These are phyloP conservation scores for Chrysolina oricalcia DNA, from an alignment of 2,888 invertebrate species.

Conservation along the genomic window DNA sequence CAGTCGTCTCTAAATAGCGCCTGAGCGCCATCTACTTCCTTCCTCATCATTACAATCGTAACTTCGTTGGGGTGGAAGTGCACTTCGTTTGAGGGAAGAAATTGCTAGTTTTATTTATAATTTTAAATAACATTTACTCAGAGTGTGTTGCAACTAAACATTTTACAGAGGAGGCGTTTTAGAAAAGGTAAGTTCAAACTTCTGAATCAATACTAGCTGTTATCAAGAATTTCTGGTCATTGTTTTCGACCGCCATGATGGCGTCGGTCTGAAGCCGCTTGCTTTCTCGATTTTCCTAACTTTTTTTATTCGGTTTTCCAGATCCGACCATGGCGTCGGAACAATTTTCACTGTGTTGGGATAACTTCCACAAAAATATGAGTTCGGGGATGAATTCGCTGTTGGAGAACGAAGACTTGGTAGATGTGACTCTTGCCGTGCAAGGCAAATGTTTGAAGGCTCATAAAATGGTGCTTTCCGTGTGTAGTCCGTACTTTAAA, in stretches of 20 bases:
- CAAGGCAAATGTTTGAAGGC: constrained; percentile 79
- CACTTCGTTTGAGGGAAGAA: constrained; percentile 3
- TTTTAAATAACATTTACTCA: constrained; percentile 33
- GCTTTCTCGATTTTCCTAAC: neutral
- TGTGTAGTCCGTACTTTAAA: constrained; percentile 83
- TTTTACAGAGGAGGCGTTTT: constrained; percentile 43
- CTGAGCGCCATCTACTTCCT: constrained; percentile 45
- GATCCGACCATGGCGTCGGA: constrained; percentile 74
- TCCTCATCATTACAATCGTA: constrained; percentile 29
- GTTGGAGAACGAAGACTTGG: constrained; percentile 69
- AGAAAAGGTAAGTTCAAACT: constrained; percentile 50
- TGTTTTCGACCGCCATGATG: constrained; percentile 58
- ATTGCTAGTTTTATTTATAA: neutral
- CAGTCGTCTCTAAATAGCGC: neutral
- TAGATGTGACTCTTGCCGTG: constrained; percentile 71
- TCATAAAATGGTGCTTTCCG: constrained; percentile 81
- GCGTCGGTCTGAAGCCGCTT: constrained; percentile 52
- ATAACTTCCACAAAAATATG: constrained; percentile 82
- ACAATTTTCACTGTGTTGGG: constrained; percentile 83
- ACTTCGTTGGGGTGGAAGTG: constrained; percentile 1
- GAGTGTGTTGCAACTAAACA: constrained; percentile 41
- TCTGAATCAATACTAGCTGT: neutral
- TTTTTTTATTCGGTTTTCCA: constrained; percentile 46
- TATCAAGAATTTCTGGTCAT: neutral
- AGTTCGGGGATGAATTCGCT: constrained; percentile 78